Evolutionary conservation across 37 sponge, comb jelly and placozoan species (phyloP).

Genomic region (Cliona cf. orientalis): DNA sequence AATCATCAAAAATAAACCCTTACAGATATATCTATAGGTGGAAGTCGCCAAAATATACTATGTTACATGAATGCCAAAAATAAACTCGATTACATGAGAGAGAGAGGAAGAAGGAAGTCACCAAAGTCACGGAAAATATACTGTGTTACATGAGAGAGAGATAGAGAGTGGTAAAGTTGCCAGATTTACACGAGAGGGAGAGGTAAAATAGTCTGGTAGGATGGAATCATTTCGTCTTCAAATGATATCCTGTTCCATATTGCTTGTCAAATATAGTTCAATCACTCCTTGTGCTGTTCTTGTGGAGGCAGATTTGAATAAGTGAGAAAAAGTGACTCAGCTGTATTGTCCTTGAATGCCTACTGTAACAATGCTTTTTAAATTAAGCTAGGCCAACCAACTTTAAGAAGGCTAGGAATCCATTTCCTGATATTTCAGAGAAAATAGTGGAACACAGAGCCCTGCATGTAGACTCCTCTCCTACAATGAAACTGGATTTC

Average conservation of each 20-base stretch:
- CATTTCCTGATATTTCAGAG: too few species aligned
- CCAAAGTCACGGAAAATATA: too few species aligned
- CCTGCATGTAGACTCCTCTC: neutral
- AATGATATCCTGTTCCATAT: slow-evolving; percentile 15
- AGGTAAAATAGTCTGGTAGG: too few species aligned
- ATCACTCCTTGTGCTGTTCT: slow-evolving; percentile 19
- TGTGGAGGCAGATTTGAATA: neutral
- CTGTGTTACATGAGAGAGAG: too few species aligned
- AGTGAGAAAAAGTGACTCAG: neutral
- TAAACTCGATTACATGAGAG: too few species aligned
- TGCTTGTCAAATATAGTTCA: slow-evolving; percentile 11
- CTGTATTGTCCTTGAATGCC: neutral
- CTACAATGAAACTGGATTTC: neutral
- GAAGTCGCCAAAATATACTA: too few species aligned
- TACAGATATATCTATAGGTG: too few species aligned
- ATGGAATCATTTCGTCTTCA: slow-evolving; percentile 41
- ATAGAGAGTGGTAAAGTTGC: too few species aligned
- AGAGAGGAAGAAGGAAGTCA: too few species aligned
- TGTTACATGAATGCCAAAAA: too few species aligned
- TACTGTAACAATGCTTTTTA: neutral
- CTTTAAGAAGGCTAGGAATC: slow-evolving; percentile 12
- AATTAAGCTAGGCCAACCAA: neutral
- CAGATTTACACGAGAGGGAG: too few species aligned
- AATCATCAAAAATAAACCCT: too few species aligned
- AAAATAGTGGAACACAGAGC: neutral